These are phyloP conservation scores for Vanessa cardui DNA, from an alignment of 2,888 invertebrate species.

Conservation along the genomic window DNA sequence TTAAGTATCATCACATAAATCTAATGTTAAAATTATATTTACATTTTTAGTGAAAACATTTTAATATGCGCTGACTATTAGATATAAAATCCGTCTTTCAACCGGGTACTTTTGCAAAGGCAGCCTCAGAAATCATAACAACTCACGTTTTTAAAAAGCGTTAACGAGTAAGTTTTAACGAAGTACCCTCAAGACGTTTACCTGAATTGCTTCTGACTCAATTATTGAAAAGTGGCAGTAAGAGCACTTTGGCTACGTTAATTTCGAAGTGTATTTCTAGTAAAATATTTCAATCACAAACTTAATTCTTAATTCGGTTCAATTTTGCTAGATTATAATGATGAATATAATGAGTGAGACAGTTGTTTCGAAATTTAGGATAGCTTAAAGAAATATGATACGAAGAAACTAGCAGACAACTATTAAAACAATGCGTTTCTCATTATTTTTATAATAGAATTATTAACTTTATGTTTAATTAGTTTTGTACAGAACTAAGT, in stretches of 20 bases:
- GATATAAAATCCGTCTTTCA: constrained; percentile 19
- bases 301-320: not conserved
- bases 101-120: constrained; percentile 23
- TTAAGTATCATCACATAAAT: too few species aligned
- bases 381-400: too few species aligned
- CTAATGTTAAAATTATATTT: not conserved
- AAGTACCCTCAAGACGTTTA: constrained; percentile 36
- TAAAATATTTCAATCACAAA: constrained; percentile 15
- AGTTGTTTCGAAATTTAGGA: too few species aligned
- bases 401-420: too few species aligned
- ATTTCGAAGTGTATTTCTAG: constrained; percentile 18
- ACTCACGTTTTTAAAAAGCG: constrained; percentile 33
- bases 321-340: not conserved
- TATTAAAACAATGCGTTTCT: too few species aligned
- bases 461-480: too few species aligned
- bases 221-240: constrained; percentile 35
- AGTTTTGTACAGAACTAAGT: too few species aligned
- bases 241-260: constrained; percentile 30
- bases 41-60: not conserved
- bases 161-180: constrained; percentile 40
- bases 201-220: constrained; percentile 34
- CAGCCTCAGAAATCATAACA: constrained; percentile 31
- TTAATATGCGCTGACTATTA: not conserved
- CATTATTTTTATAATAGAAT: too few species aligned
- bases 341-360: not conserved